Base-by-base conservation (phyloP, 2,888 invertebrate genomes). In the Agriotes lineatus region DNA sequence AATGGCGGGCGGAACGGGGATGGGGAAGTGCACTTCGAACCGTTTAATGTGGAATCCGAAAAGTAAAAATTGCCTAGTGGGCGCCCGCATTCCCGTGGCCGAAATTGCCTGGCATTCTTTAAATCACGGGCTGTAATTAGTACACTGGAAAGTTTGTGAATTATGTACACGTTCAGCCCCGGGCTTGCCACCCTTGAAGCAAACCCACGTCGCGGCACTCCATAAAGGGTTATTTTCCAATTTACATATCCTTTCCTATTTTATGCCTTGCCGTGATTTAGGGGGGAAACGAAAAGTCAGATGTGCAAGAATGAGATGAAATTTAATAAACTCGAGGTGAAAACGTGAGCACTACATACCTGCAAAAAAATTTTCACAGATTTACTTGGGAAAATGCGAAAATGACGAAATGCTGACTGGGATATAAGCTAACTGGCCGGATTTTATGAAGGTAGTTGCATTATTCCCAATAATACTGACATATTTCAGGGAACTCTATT, bases 201-300 rank as follows among this genome's bases (percentile, higher is more conserved):
- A 33, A 52, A 52, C 33, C 33, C 52, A 18, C 18, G 19, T 25
- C 33, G 30, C 33, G 52, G 52, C 33, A 35, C 52, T 52, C n/a
- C 19, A 33, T 52, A 35, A 48, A 48, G 52, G 35, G 52, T 52
- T 52, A 35, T 30, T 52, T 52, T 52, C 52, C 52, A 35, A 52
- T 52, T 52, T 52, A 52, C 52, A 52, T 52, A 52, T 33, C 52
- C 52, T 33, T 50, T 18, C 33, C 33, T 52, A 52, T 52, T 52
- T 52, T 52, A 35, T 52, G 52, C 14, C 33, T 33, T 6, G 9
- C 33, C 19, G 33, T 52, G 52, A 52, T 52, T 52, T 33, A 52
- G 9, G 22, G 20, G 25, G 22, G 22, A 6, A 22, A 48, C 22
- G 22, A 48, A 48, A 39, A 10, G 48, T 48, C 48, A 22, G 48